Percentiles rank a stretch among this genome's conserved stretches.
phyloP scores from a whole-genome alignment of 2,888 invertebrate species.

The Petrophora chlorosata region DNA sequence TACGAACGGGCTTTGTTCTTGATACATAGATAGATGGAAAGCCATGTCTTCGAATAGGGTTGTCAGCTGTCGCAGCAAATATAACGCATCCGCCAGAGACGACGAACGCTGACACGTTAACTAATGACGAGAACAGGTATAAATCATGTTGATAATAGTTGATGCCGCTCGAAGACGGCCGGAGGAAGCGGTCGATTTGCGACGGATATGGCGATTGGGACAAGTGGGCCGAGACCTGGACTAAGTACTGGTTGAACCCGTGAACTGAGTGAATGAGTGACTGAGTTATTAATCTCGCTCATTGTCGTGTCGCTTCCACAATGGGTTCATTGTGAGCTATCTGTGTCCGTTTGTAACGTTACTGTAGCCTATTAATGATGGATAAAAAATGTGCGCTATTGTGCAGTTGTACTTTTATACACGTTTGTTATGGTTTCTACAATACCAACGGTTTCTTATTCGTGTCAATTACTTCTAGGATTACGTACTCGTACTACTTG shows the following conservation, averaged over 20 bases:
- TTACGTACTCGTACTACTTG: not conserved
- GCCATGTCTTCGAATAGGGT: slow-evolving; percentile 49
- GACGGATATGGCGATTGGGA: slow-evolving; percentile 78
- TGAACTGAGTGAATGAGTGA: too few relatives aligned
- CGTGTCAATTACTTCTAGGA: not conserved
- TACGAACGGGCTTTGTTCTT: slow-evolving; percentile 29
- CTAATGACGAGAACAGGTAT: slow-evolving; percentile 79
- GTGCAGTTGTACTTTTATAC: slow-evolving; percentile 11
- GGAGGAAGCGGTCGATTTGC: slow-evolving; percentile 80
- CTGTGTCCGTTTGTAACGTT: slow-evolving; percentile 19
- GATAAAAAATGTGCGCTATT: slow-evolving; percentile 24
- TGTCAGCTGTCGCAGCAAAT: slow-evolving; percentile 57
- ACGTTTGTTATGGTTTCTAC: slow-evolving; percentile 8
- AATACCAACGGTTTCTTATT: not conserved
- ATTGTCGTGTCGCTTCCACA: slow-evolving; percentile 48
- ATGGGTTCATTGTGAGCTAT: slow-evolving; percentile 45
- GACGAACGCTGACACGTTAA: slow-evolving; percentile 73
- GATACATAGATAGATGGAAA: slow-evolving; percentile 39
- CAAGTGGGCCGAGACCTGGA: slow-evolving; percentile 57
- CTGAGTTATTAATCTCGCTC: slow-evolving; percentile 60
- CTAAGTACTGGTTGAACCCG: slow-evolving; percentile 47
- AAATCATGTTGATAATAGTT: slow-evolving; percentile 78
- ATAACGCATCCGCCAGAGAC: slow-evolving; percentile 66
- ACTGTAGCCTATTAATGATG: slow-evolving; percentile 20
- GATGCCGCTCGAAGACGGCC: slow-evolving; percentile 60